These are phyloP conservation scores for Athene noctua DNA, from an alignment of 2,113 vertebrate genomes.

Conservation along the genomic window DNA sequence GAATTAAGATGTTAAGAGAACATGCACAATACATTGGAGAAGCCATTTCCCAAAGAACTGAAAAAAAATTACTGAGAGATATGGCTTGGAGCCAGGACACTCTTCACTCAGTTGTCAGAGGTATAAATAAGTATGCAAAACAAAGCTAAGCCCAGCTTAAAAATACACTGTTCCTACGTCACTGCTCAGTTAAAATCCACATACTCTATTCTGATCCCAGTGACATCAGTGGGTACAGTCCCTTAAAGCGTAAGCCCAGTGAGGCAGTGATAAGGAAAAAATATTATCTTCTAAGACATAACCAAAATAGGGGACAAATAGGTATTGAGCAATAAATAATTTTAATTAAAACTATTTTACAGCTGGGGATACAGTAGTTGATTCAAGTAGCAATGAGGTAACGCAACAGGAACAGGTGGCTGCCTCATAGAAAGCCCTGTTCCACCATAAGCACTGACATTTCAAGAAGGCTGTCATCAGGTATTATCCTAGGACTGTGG, in stretches of 20 bases:
- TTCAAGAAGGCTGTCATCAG: slow-evolving; percentile 19
- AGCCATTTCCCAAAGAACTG: neutral
- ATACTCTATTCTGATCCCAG: neutral
- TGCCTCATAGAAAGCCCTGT: neutral
- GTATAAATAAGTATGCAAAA: slow-evolving; percentile 13
- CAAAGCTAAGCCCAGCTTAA: slow-evolving; percentile 8
- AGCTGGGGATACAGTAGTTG: neutral
- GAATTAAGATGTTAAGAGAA: slow-evolving; percentile 30
- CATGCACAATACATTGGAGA: neutral
- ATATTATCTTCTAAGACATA: neutral
- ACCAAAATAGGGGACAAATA: neutral
- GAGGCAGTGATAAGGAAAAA: neutral
- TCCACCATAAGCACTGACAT: neutral
- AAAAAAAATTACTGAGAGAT: neutral
- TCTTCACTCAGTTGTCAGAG: neutral
- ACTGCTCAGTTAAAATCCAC: slow-evolving; percentile 14
- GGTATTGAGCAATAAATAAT: neutral
- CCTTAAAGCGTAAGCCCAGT: neutral
- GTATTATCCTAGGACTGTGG: neutral
- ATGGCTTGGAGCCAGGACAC: neutral
- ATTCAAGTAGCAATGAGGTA: neutral
- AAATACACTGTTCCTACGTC: neutral
- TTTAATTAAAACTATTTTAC: slow-evolving; percentile 18
- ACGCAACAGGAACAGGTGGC: neutral
- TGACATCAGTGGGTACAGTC: neutral